A percentile compares a stretch with the other conserved stretches of the same genome.
Conservation (phyloP, 2,888 invertebrate genomes). For the Caenorhabditis imperialis region DNA sequence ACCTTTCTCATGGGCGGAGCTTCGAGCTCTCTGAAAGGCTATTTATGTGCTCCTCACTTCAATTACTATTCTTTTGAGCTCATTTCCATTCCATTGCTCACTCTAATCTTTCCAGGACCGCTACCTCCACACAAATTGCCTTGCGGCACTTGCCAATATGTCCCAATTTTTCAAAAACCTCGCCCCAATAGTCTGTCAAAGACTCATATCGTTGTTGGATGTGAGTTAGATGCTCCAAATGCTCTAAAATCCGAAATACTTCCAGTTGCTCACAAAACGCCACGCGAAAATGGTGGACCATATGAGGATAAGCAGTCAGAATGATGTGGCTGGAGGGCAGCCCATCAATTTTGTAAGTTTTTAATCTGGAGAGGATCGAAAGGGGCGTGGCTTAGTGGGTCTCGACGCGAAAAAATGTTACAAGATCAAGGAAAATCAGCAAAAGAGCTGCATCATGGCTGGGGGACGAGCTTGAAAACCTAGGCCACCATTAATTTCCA, state of each 20-base stretch:
- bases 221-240: slow-evolving; percentile 13
- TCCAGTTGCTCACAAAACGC: slow-evolving; percentile 82
- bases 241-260: background rate
- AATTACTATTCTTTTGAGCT: too few species aligned
- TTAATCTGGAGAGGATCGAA: background rate
- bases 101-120: slow-evolving; percentile 78
- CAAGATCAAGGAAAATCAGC: too few species aligned
- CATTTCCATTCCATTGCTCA: too few species aligned
- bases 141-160: slow-evolving; percentile 98
- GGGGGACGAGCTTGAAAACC: too few species aligned
- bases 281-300: slow-evolving; percentile 80
- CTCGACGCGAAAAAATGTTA: too few species aligned
- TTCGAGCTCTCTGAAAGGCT: too few species aligned
- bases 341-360: slow-evolving; percentile 57
- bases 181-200: slow-evolving; percentile 95
- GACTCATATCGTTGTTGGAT: slow-evolving; percentile 83
- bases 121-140: slow-evolving; percentile 96
- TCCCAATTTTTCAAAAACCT: slow-evolving; percentile 90
- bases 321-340: slow-evolving; percentile 45
- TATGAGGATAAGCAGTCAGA: slow-evolving; percentile 58
- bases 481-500: too few species aligned
- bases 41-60: too few species aligned
- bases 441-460: too few species aligned
- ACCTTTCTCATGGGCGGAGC: too few species aligned
- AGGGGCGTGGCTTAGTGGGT: too few species aligned